A percentile compares a stretch with the other conserved stretches of the same genome.
phyloP scores from a whole-genome alignment of 2,797 vertebrate genomes.

The Gila robusta region DNA sequence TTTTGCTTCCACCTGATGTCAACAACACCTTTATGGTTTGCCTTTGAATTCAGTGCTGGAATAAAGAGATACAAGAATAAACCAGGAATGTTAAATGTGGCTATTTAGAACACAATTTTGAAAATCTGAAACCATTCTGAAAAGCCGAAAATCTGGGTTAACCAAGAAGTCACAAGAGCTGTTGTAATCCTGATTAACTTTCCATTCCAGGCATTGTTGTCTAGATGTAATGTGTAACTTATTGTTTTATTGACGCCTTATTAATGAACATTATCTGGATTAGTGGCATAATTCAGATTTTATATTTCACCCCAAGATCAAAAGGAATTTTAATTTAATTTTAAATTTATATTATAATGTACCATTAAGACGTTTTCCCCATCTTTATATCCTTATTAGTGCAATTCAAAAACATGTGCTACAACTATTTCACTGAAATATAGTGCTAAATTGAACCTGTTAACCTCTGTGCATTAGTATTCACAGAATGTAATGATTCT shows the following conservation, averaged over 20 bases:
- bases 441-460: not conserved
- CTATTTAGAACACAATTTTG: not conserved
- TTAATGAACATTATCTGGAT: conserved; percentile 17
- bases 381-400: not conserved
- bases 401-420: not conserved
- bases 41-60: conserved; percentile 47
- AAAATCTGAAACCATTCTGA: conserved; percentile 51
- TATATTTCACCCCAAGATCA: not conserved
- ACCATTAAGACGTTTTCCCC: not conserved
- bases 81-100: conserved; percentile 9
- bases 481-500: not conserved
- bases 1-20: conserved; percentile 47
- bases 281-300: not conserved
- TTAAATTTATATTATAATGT: not conserved
- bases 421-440: not conserved
- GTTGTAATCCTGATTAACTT: conserved; percentile 78
- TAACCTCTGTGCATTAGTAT: conserved; percentile 11
- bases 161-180: conserved; percentile 80
- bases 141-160: conserved; percentile 76
- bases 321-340: not conserved
- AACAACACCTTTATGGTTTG: conserved; percentile 41
- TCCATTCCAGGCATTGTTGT: conserved; percentile 74
- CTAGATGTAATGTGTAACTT: conserved; percentile 64
- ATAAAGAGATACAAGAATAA: conserved; percentile 41
- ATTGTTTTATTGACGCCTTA: conserved; percentile 68